Evolutionary conservation across 1,140 invertebrate species (phyloP).

Genomic region (Musca domestica): DNA sequence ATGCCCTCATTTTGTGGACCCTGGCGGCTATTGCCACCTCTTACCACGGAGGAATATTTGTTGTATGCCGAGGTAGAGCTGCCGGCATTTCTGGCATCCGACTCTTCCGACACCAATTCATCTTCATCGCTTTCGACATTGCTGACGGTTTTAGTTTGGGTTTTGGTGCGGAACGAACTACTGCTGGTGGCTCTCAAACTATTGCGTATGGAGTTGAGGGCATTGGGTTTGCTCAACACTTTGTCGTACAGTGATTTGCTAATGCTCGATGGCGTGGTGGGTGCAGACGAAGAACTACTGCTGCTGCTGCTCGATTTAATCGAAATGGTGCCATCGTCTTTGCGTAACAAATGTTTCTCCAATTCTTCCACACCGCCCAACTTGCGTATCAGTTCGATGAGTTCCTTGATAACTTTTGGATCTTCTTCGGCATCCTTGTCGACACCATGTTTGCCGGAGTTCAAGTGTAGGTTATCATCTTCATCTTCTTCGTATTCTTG

Average conservation of each 20-base stretch:
- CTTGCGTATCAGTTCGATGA: constrained; percentile 81
- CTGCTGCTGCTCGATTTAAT: constrained; percentile 34
- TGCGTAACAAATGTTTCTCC: constrained; percentile 69
- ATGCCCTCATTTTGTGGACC: constrained; percentile 73
- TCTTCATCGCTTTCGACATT: constrained; percentile 11
- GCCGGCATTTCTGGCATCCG: background rate
- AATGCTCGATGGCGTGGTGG: constrained; percentile 57
- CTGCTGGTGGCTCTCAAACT: constrained; percentile 26
- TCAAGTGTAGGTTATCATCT: constrained; percentile 44
- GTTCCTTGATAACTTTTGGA: constrained; percentile 78
- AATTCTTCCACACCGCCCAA: constrained; percentile 78
- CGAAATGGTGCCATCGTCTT: constrained; percentile 54
- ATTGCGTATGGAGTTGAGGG: constrained; percentile 41
- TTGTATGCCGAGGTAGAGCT: constrained; percentile 24
- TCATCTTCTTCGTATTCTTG: constrained; percentile 68
- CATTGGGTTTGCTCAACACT: constrained; percentile 60
- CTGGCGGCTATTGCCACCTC: constrained; percentile 60
- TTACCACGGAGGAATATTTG: constrained; percentile 52
- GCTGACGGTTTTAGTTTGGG: background rate
- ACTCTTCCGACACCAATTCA: background rate
- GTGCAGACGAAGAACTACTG: constrained; percentile 23
- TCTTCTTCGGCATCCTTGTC: constrained; percentile 65
- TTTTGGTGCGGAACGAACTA: constrained; percentile 22
- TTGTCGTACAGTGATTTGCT: constrained; percentile 73
- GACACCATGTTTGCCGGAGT: constrained; percentile 32